These are phyloP conservation scores for Lamellibrachia satsuma DNA, from an alignment of 2,888 invertebrate genomes.

Conservation along the genomic window DNA sequence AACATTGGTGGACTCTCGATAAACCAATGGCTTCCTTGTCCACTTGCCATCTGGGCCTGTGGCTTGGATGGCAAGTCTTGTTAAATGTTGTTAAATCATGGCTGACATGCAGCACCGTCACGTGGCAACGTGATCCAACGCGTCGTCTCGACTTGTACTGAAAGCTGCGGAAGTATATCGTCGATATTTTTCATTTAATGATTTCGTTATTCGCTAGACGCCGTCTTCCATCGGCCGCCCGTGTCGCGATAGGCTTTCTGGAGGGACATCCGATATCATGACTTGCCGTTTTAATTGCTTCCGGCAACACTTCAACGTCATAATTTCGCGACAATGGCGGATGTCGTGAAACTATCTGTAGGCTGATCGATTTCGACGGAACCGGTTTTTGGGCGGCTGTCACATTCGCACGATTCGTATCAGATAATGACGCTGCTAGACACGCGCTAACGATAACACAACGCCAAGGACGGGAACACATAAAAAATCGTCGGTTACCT, in stretches of 20 bases:
- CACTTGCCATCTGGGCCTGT: no score
- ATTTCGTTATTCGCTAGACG: slow-evolving; percentile 4
- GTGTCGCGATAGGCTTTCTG: background rate
- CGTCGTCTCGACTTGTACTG: background rate
- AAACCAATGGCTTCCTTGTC: no score
- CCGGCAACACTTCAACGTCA: slow-evolving; percentile 17
- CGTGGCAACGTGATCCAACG: background rate
- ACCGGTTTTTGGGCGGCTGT: slow-evolving; percentile 13
- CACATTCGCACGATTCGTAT: background rate
- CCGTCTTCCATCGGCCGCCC: background rate
- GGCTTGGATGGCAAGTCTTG: no score
- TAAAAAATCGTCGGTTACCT: background rate
- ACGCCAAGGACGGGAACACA: background rate
- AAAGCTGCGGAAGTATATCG: background rate
- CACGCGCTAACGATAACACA: background rate
- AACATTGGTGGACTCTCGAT: no score
- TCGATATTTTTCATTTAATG: background rate
- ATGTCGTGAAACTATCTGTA: background rate
- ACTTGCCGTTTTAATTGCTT: slow-evolving; percentile 17
- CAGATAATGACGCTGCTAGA: background rate
- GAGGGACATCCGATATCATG: background rate
- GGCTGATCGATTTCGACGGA: background rate
- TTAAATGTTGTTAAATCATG: no score
- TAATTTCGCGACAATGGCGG: slow-evolving; percentile 6
- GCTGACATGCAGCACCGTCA: background rate